Conservation (phyloP, 2,888 invertebrate genomes). For the Ditylenchus weischeri region DNA sequence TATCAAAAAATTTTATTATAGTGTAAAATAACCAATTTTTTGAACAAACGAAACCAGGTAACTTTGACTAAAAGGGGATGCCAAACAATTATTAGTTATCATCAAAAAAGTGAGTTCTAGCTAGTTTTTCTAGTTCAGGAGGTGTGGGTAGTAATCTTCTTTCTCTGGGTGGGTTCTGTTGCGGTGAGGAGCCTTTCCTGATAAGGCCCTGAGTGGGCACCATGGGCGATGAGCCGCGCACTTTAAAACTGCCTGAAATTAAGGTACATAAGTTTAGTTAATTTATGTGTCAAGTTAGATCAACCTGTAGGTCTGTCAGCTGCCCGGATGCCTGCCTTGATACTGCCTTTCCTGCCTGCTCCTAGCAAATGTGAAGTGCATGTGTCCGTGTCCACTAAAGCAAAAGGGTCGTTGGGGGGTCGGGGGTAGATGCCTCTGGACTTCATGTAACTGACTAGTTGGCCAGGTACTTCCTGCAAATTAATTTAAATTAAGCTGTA, state of each 20-base stretch:
- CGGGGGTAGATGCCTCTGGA: slow-evolving; percentile 41
- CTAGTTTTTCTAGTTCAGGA: slow-evolving; percentile 26
- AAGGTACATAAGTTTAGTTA: no score
- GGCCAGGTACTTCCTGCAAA: slow-evolving; percentile 62
- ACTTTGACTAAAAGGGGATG: no score
- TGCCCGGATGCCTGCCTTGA: slow-evolving; percentile 14
- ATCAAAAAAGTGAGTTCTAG: slow-evolving; percentile 6
- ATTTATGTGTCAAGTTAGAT: no score
- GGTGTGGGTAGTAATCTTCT: slow-evolving; percentile 29
- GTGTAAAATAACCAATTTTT: no score
- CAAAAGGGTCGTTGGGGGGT: slow-evolving; percentile 30
- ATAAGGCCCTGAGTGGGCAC: no score
- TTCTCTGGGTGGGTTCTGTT: slow-evolving; percentile 5
- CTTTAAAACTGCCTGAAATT: no score
- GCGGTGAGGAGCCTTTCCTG: no score
- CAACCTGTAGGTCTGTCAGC: slow-evolving; percentile 4
- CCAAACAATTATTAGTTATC: no score
- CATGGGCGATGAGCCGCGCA: no score
- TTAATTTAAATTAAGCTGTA: no score
- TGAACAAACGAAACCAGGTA: no score
- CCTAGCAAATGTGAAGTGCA: not conserved
- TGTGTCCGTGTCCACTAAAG: slow-evolving; percentile 12
- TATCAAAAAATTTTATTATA: no score
- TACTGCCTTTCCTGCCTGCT: slow-evolving; percentile 2
- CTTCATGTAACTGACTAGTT: slow-evolving; percentile 47